Evolutionary conservation across 2,888 invertebrate genomes (phyloP), one percentile per base, ranked within the genome.

Genomic region (Agrotis segetum): DNA sequence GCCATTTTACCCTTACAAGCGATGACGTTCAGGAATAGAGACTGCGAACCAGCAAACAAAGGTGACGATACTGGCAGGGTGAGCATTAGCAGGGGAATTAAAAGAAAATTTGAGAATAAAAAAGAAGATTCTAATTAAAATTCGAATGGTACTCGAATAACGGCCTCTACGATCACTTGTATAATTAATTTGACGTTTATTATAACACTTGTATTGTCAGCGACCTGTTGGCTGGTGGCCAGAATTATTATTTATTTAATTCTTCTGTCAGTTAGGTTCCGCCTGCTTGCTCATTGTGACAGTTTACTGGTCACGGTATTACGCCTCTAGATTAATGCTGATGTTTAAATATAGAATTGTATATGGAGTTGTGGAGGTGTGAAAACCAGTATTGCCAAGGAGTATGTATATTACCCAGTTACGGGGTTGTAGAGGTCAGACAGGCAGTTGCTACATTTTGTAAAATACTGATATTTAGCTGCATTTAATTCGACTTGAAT

Each of bases 171-270:
- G 11, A 40, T 40, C 9, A 40, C 11, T 40, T 1, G 2, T 40
- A 40, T 40, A 11, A 49, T 50, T 50, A 47, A 50, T 66, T 64
- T 67, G 71, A 50, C 59, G 66, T 77, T 83, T 81, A 71, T 79
- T 71, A 55, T 65, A 21, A 58, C 69, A 64, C 56, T 76, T 50
- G 71, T 72, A 60, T 66, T 76, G 76, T 69, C 58, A 73, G 68
- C 44, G 13, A 29, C 56, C 40, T 16, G 49, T 67, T 83, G 83
- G 83, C 81, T 29, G 9, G 0, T 24, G 47, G 68, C 83, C 83
- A 81, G 63, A 62, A 58, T 66, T 71, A 73, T 66, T 66, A 73
- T 79, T 81, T 81, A 84, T 67, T 63, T 62, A 67, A 44, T 65
- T 73, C 65, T 75, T 65, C 70, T 71, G 75, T 77, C 70, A 68